Base-by-base conservation (phyloP, 2,888 invertebrate genomes). In the Harpalus rubripes region DNA sequence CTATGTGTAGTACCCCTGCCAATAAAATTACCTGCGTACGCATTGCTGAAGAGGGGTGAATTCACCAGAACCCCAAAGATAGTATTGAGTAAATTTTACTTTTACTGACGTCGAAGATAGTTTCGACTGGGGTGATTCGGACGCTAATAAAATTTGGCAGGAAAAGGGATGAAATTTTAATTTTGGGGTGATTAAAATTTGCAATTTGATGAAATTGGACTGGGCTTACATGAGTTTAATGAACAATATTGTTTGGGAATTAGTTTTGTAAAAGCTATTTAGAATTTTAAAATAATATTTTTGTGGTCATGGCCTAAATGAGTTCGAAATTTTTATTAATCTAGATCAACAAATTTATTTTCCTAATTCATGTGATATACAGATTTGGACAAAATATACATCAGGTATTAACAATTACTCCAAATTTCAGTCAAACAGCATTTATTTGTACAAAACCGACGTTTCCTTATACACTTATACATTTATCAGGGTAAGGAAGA, bases 1-100 rank as follows among this genome's bases (percentile, higher is more conserved):
- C 39, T 41, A n/a, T n/a, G 44, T n/a, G 44, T 1, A 74, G 2
- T 16, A 41, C 72, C 72, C 44, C 41, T 44, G 44, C 72, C 72
- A 74, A 74, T 74, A 74, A 74, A 74, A 74, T 74, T 74, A 74
- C 72, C 72, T 74, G 72, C 41, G 72, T 18, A 18, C 26, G 63
- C 32, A 5, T 32, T 39, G 16, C 68, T 16, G 41, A 22, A 26
- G 18, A n/a, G 41, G 72, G 44, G 72, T 18, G 39, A 12, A 63
- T 52, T 52, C 44, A 12, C 44, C 22, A 44, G 44, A 1, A 44
- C 44, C 44, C 44, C 44, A 52, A 52, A 32, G 32, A 32, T 5
- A 32, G 44, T 8, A 52, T 52, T 52, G 10, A 52, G 44, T 52
- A 52, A 52, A 52, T 52, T 52, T 12, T 12, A 1, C 44, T 52